Evolutionary conservation across 2,888 invertebrate genomes (phyloP), one percentile per base, ranked within the genome.

Genomic region (Diogma glabrata): DNA sequence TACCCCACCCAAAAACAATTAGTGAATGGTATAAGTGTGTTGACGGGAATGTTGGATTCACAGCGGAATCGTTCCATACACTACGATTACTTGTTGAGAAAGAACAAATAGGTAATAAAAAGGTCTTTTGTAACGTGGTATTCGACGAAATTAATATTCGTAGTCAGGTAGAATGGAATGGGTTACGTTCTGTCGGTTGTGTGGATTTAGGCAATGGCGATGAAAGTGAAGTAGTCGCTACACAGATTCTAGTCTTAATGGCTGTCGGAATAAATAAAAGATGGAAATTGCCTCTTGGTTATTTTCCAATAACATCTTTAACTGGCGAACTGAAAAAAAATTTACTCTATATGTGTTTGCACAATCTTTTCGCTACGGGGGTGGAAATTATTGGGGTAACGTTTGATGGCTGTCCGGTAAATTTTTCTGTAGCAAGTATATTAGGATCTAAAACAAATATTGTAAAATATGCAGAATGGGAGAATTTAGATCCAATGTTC

Each of bases 261-360:
- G 22, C 62, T 3, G 58, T 58, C 9, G 53, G 53, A n/a, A 45
- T 61, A 9, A 61, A 60, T 53, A 57, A 56, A 47, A 47, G 43
- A 1, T 62, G 61, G 61, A 61, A 62, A 57, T 51, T 63, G 10
- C 63, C 62, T 20, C 28, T 63, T 16, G 61, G 54, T 3, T 62
- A 63, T 57, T 63, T 61, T 53, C 55, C 63, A n/a, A 54, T 59
- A 9, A 49, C 57, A 49, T 43, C 43, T 14, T 43, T 17, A 20
- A 43, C 12, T 17, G 43, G 17, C 17, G 12, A 43, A n/a, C n/a
- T n/a, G n/a, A n/a, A n/a, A n/a, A n/a, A n/a, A n/a, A n/a, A n/a
- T n/a, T n/a, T n/a, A n/a, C n/a, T 17, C 16, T 17, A 43, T 9
- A 43, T 20, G 19, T 53, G 54, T 45, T 47, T 60, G 2, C 43